Evolutionary conservation across 1,140 invertebrate genomes (phyloP).

Genomic region (Vanessa atalanta): DNA sequence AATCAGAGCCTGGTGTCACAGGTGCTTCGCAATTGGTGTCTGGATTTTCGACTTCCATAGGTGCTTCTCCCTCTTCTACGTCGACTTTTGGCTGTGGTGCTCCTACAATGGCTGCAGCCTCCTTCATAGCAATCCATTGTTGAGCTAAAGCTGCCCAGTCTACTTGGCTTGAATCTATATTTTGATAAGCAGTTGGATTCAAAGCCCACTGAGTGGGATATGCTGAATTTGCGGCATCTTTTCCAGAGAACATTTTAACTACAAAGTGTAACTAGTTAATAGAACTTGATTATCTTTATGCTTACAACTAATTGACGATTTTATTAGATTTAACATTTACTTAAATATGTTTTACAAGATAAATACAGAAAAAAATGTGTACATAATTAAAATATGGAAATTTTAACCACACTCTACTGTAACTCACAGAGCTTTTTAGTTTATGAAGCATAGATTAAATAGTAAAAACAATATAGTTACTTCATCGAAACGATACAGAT

Average conservation of each 20-base stretch:
- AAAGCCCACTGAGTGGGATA: constrained; percentile 88
- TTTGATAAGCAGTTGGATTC: constrained; percentile 86
- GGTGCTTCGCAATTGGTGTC: constrained; percentile 69
- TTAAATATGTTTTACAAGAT: constrained; percentile 11
- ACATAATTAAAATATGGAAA: constrained; percentile 15
- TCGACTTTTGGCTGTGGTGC: constrained; percentile 78
- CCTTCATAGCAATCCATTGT: constrained; percentile 99
- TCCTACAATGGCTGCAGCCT: constrained; percentile 79
- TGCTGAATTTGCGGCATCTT: constrained; percentile 80
- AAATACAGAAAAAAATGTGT: constrained; percentile 20
- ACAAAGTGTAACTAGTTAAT: constrained; percentile 1
- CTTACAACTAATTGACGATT: constrained; percentile 21
- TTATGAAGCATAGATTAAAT: constrained; percentile 27
- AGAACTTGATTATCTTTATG: constrained; percentile 7
- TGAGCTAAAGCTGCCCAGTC: constrained; percentile 97
- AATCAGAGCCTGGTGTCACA: constrained; percentile 52
- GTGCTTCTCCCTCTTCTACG: constrained; percentile 88
- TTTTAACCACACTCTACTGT: constrained; percentile 22
- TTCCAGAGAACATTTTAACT: constrained; percentile 71
- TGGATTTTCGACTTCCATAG: constrained; percentile 89
- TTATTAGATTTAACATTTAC: constrained; percentile 20
- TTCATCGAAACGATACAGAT: not conserved
- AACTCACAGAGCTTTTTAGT: constrained; percentile 18
- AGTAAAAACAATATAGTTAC: not conserved
- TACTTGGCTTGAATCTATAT: constrained; percentile 85